Evolutionary conservation across 2,888 invertebrate genomes (phyloP).

Genomic region (Ischnus inquisitorius): DNA sequence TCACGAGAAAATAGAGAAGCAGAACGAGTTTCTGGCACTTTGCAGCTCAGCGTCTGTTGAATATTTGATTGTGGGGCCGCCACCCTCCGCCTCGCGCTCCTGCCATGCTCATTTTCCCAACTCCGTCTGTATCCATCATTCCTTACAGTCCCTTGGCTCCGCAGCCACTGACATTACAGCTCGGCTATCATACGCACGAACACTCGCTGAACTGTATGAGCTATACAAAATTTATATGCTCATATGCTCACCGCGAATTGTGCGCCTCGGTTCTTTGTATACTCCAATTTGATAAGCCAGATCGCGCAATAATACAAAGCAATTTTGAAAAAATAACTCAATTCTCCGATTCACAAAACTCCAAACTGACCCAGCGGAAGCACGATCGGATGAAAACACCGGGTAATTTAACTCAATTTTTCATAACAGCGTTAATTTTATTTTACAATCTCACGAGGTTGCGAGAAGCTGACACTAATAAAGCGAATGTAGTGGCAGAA

Average conservation of each 20-base stretch:
- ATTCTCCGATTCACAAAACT: no score
- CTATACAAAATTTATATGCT: neutral
- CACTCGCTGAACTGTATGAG: neutral
- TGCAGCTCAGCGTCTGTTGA: constrained; percentile 80
- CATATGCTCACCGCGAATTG: neutral
- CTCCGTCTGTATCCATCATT: constrained; percentile 59
- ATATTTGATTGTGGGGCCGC: constrained; percentile 77
- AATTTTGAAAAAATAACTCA: no score
- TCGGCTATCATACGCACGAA: constrained; percentile 4
- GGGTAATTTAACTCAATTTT: no score
- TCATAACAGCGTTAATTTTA: no score
- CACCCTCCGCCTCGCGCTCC: constrained; percentile 18
- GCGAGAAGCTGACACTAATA: no score
- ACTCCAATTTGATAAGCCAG: neutral
- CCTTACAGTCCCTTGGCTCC: constrained; percentile 34
- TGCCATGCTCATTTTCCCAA: constrained; percentile 27
- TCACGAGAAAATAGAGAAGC: constrained; percentile 56
- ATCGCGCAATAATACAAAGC: neutral
- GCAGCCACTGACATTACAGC: constrained; percentile 20
- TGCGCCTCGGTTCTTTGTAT: neutral
- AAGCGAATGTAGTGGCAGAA: no score
- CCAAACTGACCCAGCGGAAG: no score
- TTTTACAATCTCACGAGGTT: no score
- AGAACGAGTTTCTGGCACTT: constrained; percentile 80
- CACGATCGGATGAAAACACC: no score